Conservation (phyloP, 2,113 vertebrate genomes). For the Saccopteryx leptura region DNA sequence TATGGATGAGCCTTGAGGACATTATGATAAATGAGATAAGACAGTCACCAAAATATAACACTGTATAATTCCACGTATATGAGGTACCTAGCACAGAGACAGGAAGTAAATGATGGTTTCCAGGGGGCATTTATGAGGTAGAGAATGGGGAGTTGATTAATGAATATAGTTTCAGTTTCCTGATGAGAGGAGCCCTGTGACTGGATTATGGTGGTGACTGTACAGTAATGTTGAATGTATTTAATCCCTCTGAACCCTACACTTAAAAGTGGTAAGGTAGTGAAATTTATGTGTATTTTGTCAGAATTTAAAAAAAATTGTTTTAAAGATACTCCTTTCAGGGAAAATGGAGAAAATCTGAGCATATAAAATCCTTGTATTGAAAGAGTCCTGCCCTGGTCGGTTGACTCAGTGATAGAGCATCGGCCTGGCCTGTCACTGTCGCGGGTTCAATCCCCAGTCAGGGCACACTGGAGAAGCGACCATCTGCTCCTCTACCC, state of each 20-base stretch:
- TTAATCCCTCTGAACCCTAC: neutral
- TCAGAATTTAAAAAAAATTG: neutral
- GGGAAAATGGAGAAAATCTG: neutral
- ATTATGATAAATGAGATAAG: neutral
- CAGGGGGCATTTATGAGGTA: neutral
- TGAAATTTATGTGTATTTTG: neutral
- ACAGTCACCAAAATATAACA: neutral
- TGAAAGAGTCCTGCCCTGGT: neutral
- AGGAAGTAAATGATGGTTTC: no score
- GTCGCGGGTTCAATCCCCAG: no score
- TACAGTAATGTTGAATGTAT: neutral
- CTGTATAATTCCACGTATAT: rapidly evolving
- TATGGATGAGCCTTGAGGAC: neutral
- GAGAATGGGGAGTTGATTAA: neutral
- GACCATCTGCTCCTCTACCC: no score
- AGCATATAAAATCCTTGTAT: neutral
- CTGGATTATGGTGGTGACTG: neutral
- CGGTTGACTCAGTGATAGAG: no score
- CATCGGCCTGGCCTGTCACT: no score
- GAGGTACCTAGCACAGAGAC: neutral
- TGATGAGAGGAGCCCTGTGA: neutral
- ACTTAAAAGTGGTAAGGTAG: neutral
- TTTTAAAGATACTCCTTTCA: neutral
- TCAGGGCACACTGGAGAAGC: no score
- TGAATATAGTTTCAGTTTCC: neutral